Evolutionary conservation across 2,888 invertebrate genomes (phyloP), one percentile per base, ranked within the genome.

Genomic region (Pseudolycoriella hygida): DNA sequence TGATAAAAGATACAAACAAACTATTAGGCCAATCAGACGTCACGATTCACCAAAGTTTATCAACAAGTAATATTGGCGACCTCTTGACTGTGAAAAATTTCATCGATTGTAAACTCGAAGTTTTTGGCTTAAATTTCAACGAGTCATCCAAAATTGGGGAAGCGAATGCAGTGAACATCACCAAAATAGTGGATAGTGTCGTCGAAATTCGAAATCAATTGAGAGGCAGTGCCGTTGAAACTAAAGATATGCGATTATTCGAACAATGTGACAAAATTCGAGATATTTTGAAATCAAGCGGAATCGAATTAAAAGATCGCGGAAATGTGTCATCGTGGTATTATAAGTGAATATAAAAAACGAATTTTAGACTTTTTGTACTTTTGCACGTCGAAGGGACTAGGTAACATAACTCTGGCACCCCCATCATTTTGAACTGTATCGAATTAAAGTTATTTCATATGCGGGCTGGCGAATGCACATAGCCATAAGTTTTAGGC

Each of bases 1-100:
- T 88, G 51, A 68, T 83, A 40, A 66, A 69, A 38, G 59, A 64
- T 38, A 71, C 74, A 3, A 80, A 79, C 60, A 76, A 71, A 56
- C 78, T 58, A 69, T 85, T 53, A 3, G 34, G 15, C 12, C 15
- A 12, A 34, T 34, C 4, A 4, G 4, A 25, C 25, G 34, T 12
- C n/a, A 14, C 4, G 3, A 14, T 12, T 14, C 34, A 12, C 3
- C n/a, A 3, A 4, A 34, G 34, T 34, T 3, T 14, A 14, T 14
- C 12, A 12, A 8, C 34, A 12, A 10, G 30, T 30, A 34, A 34
- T 34, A 14, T 34, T 34, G 34, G 8, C 15, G 34, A 12, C 5
- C 12, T 34, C 8, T 5, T 12, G 15, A 12, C 34, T 12, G 34
- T 34, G 12, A 34, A 12, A 14, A 34, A 34, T 34, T 34, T 34